Percentiles rank a stretch among this genome's conserved stretches.
These are phyloP conservation scores for Alosa sapidissima DNA, from an alignment of 2,797 vertebrate species.

Conservation along the genomic window DNA sequence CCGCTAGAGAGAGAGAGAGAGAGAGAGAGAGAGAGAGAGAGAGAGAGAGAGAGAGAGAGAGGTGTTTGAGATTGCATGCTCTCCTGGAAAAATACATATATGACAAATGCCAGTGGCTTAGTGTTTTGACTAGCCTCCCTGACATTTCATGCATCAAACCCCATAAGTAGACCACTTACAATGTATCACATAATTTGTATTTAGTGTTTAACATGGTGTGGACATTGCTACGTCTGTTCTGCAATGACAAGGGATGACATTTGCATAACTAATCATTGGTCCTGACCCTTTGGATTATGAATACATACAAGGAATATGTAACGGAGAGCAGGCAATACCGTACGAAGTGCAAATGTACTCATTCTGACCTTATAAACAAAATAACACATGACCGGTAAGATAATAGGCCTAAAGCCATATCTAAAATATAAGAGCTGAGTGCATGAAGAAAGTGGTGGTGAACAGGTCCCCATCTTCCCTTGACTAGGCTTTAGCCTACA, in stretches of 20 bases:
- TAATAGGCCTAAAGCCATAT: too few relatives aligned
- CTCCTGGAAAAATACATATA: neutral
- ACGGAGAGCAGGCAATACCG: too few relatives aligned
- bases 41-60: slow-evolving; percentile 6
- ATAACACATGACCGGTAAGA: too few relatives aligned
- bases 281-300: neutral
- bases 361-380: too few relatives aligned
- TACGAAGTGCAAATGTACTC: too few relatives aligned
- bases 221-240: too few relatives aligned
- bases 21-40: slow-evolving; percentile 18
- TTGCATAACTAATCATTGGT: neutral
- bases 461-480: too few relatives aligned
- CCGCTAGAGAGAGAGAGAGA: slow-evolving; percentile 58
- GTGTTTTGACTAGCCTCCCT: neutral
- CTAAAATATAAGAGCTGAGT: neutral
- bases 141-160: neutral
- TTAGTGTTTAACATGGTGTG: neutral
- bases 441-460: too few relatives aligned
- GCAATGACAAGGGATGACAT: neutral
- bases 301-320: too few relatives aligned
- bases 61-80: neutral
- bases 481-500: too few relatives aligned
- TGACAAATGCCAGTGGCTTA: neutral
- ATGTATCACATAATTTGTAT: neutral
- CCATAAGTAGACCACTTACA: neutral